Percentiles rank a stretch among this genome's conserved stretches.
These are phyloP conservation scores for Alexandromys fortis DNA, from an alignment of 2,113 vertebrate species.

Conservation along the genomic window DNA sequence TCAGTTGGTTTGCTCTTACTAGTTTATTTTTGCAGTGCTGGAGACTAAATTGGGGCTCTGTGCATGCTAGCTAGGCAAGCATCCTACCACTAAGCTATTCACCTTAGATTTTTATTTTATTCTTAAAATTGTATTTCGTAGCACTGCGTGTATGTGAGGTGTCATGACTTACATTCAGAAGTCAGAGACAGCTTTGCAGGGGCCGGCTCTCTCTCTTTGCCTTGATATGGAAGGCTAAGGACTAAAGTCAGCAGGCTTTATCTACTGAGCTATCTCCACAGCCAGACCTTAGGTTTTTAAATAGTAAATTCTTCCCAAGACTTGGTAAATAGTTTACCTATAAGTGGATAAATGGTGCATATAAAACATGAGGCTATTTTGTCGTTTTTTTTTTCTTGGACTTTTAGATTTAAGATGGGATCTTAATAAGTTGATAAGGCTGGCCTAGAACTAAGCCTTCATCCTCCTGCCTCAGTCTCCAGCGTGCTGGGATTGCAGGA, in stretches of 20 bases:
- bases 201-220: not conserved
- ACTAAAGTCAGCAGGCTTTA: not conserved
- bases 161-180: not conserved
- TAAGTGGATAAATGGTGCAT: not conserved
- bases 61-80: not conserved
- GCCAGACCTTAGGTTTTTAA: not conserved
- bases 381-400: not conserved
- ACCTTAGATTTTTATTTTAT: not conserved
- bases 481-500: not conserved
- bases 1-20: not conserved
- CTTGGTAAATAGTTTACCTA: not conserved
- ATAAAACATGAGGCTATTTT: not conserved
- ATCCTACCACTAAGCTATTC: not conserved
- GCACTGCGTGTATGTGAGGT: not conserved
- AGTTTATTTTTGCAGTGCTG: not conserved
- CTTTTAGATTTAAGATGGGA: not conserved
- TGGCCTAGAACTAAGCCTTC: not conserved
- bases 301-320: not conserved
- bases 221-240: not conserved
- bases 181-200: not conserved
- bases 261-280: not conserved
- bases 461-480: not conserved
- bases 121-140: not conserved
- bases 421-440: not conserved
- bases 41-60: not conserved